Conservation (phyloP, 1,140 invertebrate genomes). For the Babylonia areolata region DNA sequence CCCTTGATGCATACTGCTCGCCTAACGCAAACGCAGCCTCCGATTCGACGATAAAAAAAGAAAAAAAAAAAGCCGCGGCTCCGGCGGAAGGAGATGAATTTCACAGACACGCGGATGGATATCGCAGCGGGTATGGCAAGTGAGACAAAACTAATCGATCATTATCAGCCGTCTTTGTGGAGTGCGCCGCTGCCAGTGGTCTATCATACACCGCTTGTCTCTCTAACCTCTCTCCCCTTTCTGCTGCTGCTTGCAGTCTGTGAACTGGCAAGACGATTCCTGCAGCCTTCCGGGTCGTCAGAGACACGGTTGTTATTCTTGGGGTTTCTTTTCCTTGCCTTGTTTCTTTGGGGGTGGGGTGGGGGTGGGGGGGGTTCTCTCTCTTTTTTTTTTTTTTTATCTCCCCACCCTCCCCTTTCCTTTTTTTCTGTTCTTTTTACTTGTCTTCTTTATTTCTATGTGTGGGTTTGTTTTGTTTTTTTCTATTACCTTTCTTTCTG, state of each 20-base stretch:
- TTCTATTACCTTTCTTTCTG: neutral
- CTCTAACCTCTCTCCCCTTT: neutral
- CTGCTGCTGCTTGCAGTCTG: no score
- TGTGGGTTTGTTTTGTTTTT: neutral
- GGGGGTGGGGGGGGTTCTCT: no score
- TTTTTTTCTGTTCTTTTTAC: neutral
- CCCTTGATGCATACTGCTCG: neutral
- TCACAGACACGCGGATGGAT: neutral
- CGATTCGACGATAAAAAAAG: neutral
- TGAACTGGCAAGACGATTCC: no score
- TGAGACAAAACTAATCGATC: conserved; percentile 10
- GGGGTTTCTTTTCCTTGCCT: no score
- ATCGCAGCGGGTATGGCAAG: conserved; percentile 7
- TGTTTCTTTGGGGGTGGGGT: no score
- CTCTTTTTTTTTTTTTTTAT: no score
- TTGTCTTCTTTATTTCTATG: neutral
- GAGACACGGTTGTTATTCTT: no score
- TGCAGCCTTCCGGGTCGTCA: no score
- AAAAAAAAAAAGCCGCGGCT: no score
- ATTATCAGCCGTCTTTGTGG: neutral
- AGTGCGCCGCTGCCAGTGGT: neutral
- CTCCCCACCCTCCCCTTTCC: neutral
- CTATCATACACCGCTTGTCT: neutral
- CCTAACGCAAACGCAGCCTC: neutral
- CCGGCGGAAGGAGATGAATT: neutral